Conservation (phyloP, 23 tunicate species). For the Aplidium turbinatum region DNA sequence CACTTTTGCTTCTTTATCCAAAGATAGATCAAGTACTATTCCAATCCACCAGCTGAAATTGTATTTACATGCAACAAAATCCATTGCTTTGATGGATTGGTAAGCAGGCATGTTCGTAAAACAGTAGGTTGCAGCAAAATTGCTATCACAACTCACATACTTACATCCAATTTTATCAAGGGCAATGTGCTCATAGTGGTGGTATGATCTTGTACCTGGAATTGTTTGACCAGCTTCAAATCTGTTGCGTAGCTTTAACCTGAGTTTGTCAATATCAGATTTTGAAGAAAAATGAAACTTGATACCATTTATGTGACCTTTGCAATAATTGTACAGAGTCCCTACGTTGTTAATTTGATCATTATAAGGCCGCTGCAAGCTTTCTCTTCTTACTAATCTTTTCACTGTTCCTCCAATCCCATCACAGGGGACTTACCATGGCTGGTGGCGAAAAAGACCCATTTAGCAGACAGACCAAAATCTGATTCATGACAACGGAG, state of each 20-base stretch:
- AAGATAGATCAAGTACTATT: neutral
- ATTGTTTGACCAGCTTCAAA: neutral
- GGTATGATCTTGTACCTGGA: constrained; percentile 6
- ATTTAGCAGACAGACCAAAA: constrained; percentile 1
- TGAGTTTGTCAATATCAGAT: neutral
- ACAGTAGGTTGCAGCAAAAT: neutral
- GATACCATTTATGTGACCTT: neutral
- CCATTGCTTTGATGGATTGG: neutral
- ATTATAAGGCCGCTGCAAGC: constrained; percentile 8
- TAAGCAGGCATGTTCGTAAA: neutral
- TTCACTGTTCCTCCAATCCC: constrained; percentile 21
- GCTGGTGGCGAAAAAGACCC: constrained; percentile 11
- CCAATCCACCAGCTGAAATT: constrained; percentile 16
- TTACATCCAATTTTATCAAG: constrained; percentile 7
- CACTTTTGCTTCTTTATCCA: too few species aligned
- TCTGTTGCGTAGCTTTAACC: neutral
- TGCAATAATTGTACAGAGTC: neutral
- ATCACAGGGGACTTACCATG: constrained; percentile 28
- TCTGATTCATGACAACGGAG: constrained; percentile 1
- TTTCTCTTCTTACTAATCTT: constrained; percentile 12
- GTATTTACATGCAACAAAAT: constrained; percentile 5
- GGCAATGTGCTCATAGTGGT: neutral
- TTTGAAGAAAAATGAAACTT: neutral
- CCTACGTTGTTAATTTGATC: neutral
- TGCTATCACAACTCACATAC: neutral